Evolutionary conservation across 37 sponge, comb jelly and placozoan species (phyloP), one percentile per base, ranked within the genome.

Genomic region (Spongilla lacustris): DNA sequence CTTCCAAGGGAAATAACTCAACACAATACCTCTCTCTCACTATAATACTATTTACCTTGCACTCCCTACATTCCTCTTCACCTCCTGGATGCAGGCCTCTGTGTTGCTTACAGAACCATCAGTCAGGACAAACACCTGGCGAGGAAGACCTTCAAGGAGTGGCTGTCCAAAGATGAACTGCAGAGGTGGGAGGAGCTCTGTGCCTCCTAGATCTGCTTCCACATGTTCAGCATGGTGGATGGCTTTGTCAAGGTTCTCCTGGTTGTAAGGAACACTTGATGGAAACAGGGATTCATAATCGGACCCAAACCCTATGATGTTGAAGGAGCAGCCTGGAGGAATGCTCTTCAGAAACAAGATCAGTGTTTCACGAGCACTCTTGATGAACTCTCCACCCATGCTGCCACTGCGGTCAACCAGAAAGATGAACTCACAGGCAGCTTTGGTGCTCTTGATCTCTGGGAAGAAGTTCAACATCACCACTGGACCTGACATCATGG

Each of bases 291-390:
- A 48, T 33, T 77, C 41, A 73, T 81, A 93, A 0, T 33, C 33
- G 29, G 77, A 73, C 37, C 93, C 93, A 89, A 93, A 93, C 5
- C 93, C 86, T 19, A 93, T 67, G 69, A 93, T 93, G 89, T 93
- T 93, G 83, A 93, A 89, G 71, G 50, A 81, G 33, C 82, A 82
- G 24, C 80, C 86, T 50, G 75, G 67, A 58, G 89, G 89, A 34
- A 93, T 22, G 73, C 86, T 76, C 72, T 89, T 89, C 27, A 89
- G 71, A 49, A 89, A 93, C 23, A 89, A 76, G 48, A 79, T 66
- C 25, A 92, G 86, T 23, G 93, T 79, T 27, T 87, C 82, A n/a
- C 81, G 66, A 32, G 89, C 89, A 35, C 78, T 69, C 36, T 81
- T 32, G 78, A 92, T 92, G 69, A 69, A 76, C 8, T 27, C 36